Evolutionary conservation across 2,888 invertebrate species (phyloP).

Genomic region (Papilio gigon): DNA sequence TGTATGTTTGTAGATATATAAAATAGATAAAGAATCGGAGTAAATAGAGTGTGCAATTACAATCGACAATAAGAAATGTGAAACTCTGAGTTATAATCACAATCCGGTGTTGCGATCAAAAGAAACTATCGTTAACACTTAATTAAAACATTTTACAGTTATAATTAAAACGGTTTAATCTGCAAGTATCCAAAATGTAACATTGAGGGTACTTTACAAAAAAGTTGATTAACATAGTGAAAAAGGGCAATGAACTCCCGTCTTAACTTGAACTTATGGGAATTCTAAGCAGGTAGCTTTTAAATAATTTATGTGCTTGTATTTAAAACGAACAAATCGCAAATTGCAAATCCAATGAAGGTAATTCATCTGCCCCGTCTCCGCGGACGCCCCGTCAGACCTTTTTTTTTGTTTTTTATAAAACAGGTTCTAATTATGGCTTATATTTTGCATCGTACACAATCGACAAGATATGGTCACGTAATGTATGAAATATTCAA

Average conservation of each 20-base stretch:
- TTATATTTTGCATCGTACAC: constrained; percentile 6
- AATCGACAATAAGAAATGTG: not conserved
- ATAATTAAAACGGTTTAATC: not conserved
- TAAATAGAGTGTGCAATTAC: not conserved
- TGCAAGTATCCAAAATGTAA: not conserved
- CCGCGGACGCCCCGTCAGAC: not conserved
- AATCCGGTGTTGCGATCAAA: not conserved
- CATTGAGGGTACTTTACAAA: not conserved
- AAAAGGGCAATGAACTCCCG: constrained; percentile 9
- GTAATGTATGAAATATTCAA: not conserved
- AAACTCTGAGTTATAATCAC: not conserved
- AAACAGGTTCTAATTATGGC: constrained; percentile 11
- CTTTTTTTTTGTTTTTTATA: constrained; percentile 8
- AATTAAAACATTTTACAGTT: constrained; percentile 3
- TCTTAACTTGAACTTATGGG: constrained; percentile 1
- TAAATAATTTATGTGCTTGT: not conserved
- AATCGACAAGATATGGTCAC: not conserved
- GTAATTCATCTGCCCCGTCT: not conserved
- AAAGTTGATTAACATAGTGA: not conserved
- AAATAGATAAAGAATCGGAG: not conserved
- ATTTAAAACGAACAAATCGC: constrained; percentile 2
- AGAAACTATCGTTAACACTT: not conserved
- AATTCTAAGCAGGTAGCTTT: constrained; percentile 9
- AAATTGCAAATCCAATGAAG: not conserved
- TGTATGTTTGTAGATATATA: not conserved